Percentiles rank a stretch among this genome's conserved stretches.
Conservation (phyloP, 1,140 invertebrate species). For the Drosophila aff. region DNA sequence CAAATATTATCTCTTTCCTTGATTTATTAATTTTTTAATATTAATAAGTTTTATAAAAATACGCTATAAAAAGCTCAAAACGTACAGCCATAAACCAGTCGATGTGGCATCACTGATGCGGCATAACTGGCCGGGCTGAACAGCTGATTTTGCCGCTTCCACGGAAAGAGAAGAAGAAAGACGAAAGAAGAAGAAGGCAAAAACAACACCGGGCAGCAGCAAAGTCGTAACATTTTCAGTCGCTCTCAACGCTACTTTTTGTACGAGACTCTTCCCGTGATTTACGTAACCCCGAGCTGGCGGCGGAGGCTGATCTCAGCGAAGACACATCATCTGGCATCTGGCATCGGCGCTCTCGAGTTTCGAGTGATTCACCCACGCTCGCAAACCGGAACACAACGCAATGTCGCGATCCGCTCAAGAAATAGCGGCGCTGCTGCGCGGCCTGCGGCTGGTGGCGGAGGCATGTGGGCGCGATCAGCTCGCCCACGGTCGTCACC, state of each 20-base stretch:
- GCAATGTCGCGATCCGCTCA: constrained; percentile 78
- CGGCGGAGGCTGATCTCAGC: constrained; percentile 13
- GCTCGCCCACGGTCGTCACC: constrained; percentile 85
- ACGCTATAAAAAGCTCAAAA: background rate
- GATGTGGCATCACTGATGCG: background rate
- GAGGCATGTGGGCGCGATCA: constrained; percentile 87
- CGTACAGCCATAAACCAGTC: background rate
- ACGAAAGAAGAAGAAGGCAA: constrained; percentile 1
- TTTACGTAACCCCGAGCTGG: constrained; percentile 3
- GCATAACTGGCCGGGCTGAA: constrained; percentile 1
- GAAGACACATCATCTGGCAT: background rate
- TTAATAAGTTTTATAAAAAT: too few relatives aligned
- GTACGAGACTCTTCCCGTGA: background rate
- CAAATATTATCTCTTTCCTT: too few relatives aligned
- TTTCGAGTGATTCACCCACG: constrained; percentile 10
- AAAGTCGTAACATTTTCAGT: constrained; percentile 1
- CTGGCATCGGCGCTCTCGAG: constrained; percentile 4
- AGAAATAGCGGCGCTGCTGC: constrained; percentile 87
- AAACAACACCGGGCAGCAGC: background rate
- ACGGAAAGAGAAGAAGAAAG: background rate
- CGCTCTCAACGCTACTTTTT: background rate
- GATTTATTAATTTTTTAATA: too few relatives aligned
- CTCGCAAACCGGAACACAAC: constrained; percentile 4
- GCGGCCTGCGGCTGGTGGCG: constrained; percentile 87
- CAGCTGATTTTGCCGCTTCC: constrained; percentile 6